Evolutionary conservation across 2,888 invertebrate genomes (phyloP).

Genomic region (Acanthosepion lycidas): DNA sequence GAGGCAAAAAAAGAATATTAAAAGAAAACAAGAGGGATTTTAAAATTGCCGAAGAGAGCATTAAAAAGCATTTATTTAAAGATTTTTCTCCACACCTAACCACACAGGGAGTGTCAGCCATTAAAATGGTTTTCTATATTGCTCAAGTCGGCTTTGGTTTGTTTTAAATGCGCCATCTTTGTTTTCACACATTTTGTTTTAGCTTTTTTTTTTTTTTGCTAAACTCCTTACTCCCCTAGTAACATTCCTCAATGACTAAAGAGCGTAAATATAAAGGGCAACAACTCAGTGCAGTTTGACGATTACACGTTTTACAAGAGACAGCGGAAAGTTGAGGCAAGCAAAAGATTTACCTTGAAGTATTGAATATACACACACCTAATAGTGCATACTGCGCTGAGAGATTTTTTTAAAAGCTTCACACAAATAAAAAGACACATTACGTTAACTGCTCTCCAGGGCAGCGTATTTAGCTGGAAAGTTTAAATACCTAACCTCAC

Average conservation of each 20-base stretch:
- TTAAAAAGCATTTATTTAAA: not conserved
- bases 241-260: not conserved
- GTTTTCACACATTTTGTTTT: not conserved
- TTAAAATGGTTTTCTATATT: not conserved
- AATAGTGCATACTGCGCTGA: not conserved
- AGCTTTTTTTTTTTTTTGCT: not conserved
- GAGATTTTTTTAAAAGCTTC: not conserved
- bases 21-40: not conserved
- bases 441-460: not conserved
- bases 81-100: not conserved
- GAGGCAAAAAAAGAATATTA: not conserved
- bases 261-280: not conserved
- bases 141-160: not conserved
- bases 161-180: not conserved
- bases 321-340: not conserved
- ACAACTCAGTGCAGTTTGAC: not conserved
- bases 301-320: not conserved
- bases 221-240: not conserved
- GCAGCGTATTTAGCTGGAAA: not conserved
- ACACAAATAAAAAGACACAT: not conserved
- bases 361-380: not conserved
- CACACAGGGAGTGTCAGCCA: constrained; percentile 33
- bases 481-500: not conserved
- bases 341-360: not conserved
- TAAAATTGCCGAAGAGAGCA: not conserved